Percentiles rank a stretch among this genome's conserved stretches.
phyloP scores from a whole-genome alignment of 2,888 invertebrate species.

The Drosophila silvestris region DNA sequence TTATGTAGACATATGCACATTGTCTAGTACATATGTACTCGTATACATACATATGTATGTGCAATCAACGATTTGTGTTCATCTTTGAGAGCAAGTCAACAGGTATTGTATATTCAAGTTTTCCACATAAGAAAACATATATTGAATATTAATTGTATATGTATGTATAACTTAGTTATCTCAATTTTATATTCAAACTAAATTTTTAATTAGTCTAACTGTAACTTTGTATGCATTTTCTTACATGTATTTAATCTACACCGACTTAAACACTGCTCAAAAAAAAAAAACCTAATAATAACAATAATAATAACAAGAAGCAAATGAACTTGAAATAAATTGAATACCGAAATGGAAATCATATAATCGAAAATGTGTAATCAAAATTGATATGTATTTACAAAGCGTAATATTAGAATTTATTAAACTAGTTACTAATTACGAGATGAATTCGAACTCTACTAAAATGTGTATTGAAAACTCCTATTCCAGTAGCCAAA shows the following conservation, averaged over 20 bases:
- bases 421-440: constrained; percentile 62
- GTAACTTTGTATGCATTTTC: constrained; percentile 79
- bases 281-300: neutral
- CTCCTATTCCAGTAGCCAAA: constrained; percentile 65
- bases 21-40: neutral
- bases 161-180: constrained; percentile 71
- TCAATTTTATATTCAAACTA: constrained; percentile 76
- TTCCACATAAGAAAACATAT: constrained; percentile 30
- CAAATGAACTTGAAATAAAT: neutral
- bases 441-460: constrained; percentile 40
- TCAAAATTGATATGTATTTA: constrained; percentile 45
- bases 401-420: constrained; percentile 44
- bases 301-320: constrained; percentile 5
- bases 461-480: constrained; percentile 48
- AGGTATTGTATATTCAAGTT: constrained; percentile 56
- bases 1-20: constrained; percentile 31
- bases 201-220: constrained; percentile 78
- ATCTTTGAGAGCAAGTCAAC: constrained; percentile 25
- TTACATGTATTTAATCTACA: constrained; percentile 73
- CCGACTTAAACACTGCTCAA: constrained; percentile 61
- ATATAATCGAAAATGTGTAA: constrained; percentile 44
- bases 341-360: constrained; percentile 35
- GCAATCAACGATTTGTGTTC: constrained; percentile 47
- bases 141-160: constrained; percentile 43
- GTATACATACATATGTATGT: constrained; percentile 3